These are phyloP conservation scores for Drosophila ezoana DNA, from an alignment of 2,888 invertebrate genomes.

Conservation along the genomic window DNA sequence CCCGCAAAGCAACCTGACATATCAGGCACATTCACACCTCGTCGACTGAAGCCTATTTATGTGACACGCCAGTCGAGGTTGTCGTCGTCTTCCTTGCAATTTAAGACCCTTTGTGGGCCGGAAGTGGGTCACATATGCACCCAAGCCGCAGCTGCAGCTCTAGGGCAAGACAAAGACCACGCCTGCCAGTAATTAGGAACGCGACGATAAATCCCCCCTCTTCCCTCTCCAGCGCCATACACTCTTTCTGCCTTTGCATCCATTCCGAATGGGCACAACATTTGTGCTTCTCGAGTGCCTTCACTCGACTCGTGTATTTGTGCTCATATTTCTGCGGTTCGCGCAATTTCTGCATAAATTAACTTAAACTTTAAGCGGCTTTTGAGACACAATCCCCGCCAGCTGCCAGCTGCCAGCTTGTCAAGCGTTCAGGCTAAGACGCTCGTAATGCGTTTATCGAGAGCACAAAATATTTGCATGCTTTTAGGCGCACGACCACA, in stretches of 20 bases:
- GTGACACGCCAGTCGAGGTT: slow-evolving; percentile 43
- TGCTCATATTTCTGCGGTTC: slow-evolving; percentile 31
- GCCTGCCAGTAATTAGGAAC: slow-evolving; percentile 71
- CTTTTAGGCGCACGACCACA: slow-evolving; percentile 19
- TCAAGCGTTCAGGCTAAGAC: slow-evolving; percentile 45
- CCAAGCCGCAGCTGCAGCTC: slow-evolving; percentile 33
- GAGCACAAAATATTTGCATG: slow-evolving; percentile 32
- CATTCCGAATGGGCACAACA: slow-evolving; percentile 59
- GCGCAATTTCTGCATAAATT: slow-evolving; percentile 36
- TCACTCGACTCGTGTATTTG: slow-evolving; percentile 19
- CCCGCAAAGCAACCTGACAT: slow-evolving; percentile 5
- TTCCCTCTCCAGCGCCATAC: no score
- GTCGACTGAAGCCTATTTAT: slow-evolving; percentile 62
- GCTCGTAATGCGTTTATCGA: slow-evolving; percentile 52
- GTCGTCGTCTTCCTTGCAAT: slow-evolving; percentile 56
- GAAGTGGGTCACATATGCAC: slow-evolving; percentile 77
- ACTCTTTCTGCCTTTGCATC: slow-evolving; percentile 11
- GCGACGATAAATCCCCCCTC: slow-evolving; percentile 33
- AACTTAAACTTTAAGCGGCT: slow-evolving; percentile 52
- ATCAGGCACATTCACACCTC: slow-evolving; percentile 68
- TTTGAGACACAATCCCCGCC: slow-evolving; percentile 10
- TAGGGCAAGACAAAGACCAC: slow-evolving; percentile 63
- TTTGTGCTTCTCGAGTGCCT: slow-evolving; percentile 63
- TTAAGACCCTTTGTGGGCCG: slow-evolving; percentile 68
- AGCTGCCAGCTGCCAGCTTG: slow-evolving; percentile 23